phyloP scores from a whole-genome alignment of 2,113 vertebrate species.

The Tragelaphus buxtoni region DNA sequence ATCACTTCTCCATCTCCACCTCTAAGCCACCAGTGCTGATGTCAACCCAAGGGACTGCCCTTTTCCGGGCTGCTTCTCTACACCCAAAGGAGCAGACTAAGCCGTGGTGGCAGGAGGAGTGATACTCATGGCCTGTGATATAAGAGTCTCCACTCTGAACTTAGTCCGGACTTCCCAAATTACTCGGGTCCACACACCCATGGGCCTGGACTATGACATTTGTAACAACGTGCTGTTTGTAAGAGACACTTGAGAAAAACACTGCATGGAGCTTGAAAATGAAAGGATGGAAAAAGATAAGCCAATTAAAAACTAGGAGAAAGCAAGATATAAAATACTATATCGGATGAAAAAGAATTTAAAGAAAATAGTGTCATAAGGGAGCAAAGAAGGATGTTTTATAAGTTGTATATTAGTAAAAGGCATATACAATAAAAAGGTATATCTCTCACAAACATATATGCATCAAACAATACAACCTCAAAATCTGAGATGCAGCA shows the following conservation, averaged over 20 bases:
- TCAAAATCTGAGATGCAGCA: background rate
- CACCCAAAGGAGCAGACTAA: background rate
- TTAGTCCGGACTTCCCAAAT: rapidly evolving
- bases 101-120: rapidly evolving
- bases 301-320: background rate
- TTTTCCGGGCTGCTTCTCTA: background rate
- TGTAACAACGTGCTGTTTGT: background rate
- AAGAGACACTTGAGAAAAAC: background rate
- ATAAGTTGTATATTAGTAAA: background rate
- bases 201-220: background rate
- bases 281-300: background rate
- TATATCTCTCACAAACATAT: background rate
- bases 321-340: background rate
- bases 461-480: background rate
- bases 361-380: background rate
- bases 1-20: rapidly evolving
- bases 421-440: background rate
- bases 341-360: background rate
- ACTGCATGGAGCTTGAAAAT: background rate
- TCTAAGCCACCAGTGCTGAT: background rate
- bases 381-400: background rate
- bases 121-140: rapidly evolving
- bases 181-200: rapidly evolving
- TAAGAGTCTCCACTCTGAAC: background rate
- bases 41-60: background rate